Evolutionary conservation across 2,113 vertebrate species (phyloP).

Genomic region (Chaetorhynchus papuensis): DNA sequence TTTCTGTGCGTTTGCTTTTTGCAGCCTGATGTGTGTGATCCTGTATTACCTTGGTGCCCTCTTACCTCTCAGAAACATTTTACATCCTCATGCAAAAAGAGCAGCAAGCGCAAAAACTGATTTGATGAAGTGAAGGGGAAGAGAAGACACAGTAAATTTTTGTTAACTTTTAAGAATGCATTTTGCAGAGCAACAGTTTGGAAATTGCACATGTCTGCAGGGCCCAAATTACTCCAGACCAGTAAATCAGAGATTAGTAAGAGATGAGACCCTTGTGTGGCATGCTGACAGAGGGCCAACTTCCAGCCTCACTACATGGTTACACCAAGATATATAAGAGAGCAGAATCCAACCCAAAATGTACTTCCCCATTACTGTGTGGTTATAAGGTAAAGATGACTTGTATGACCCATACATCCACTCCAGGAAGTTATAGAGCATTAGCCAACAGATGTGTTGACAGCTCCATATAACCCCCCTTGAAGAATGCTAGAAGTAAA

Average conservation of each 20-base stretch:
- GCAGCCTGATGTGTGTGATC: background rate
- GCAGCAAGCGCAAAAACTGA: background rate
- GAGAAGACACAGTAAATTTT: background rate
- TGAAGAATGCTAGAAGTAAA: background rate
- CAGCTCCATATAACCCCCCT: background rate
- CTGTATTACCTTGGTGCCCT: background rate
- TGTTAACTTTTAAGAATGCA: background rate
- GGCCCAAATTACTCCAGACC: background rate
- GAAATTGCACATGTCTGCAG: background rate
- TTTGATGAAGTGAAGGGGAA: background rate
- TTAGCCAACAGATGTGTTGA: background rate
- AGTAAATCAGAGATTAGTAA: background rate
- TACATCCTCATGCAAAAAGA: background rate
- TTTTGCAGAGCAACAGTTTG: background rate
- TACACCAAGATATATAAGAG: background rate
- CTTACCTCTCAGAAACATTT: background rate
- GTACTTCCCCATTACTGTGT: background rate
- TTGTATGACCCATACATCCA: background rate
- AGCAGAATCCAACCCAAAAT: background rate
- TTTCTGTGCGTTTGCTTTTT: conserved; percentile 15
- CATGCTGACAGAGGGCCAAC: background rate
- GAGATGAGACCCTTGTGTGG: background rate
- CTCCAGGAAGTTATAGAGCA: background rate
- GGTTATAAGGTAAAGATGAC: background rate
- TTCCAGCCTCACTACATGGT: background rate